phyloP scores from a whole-genome alignment of 2,797 vertebrate species.

The Craterocephalus amniculus region DNA sequence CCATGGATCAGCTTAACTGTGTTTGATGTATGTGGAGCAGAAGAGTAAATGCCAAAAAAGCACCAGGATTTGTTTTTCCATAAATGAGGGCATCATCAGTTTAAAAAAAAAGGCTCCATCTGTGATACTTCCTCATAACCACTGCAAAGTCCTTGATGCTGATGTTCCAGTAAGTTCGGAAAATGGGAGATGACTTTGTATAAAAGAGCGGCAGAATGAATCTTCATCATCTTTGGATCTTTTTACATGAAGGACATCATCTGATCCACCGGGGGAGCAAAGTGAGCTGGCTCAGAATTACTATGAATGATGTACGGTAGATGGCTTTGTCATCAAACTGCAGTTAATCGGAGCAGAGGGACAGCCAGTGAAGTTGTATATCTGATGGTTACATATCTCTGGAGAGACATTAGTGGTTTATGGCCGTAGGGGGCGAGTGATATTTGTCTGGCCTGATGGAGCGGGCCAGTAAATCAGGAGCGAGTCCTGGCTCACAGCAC shows the following conservation, averaged over 20 bases:
- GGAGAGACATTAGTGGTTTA: constrained; percentile 70
- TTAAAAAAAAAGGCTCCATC: constrained; percentile 2
- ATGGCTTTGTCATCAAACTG: constrained; percentile 70
- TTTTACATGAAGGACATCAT: constrained; percentile 57
- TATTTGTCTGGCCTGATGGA: constrained; percentile 77
- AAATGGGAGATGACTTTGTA: constrained; percentile 53
- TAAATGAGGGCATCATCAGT: constrained; percentile 19
- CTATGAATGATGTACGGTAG: constrained; percentile 63
- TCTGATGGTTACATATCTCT: constrained; percentile 76
- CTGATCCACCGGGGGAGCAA: constrained; percentile 55
- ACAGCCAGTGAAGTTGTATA: constrained; percentile 74
- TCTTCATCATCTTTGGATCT: constrained; percentile 58
- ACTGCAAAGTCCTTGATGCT: constrained; percentile 63
- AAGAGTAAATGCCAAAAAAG: constrained; percentile 53
- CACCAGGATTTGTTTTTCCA: constrained; percentile 48
- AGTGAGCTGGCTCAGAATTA: constrained; percentile 41
- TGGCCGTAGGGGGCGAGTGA: constrained; percentile 64
- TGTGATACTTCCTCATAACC: constrained; percentile 37
- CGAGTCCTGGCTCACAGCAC: constrained; percentile 54
- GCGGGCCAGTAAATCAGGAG: constrained; percentile 69
- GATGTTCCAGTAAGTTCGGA: constrained; percentile 49
- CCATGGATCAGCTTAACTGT: constrained; percentile 29
- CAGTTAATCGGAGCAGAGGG: constrained; percentile 71
- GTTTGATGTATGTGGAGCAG: constrained; percentile 36
- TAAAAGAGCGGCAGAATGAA: constrained; percentile 54